Evolutionary conservation across 2,797 vertebrate genomes (phyloP).

Genomic region (Glyptemys insculpta): DNA sequence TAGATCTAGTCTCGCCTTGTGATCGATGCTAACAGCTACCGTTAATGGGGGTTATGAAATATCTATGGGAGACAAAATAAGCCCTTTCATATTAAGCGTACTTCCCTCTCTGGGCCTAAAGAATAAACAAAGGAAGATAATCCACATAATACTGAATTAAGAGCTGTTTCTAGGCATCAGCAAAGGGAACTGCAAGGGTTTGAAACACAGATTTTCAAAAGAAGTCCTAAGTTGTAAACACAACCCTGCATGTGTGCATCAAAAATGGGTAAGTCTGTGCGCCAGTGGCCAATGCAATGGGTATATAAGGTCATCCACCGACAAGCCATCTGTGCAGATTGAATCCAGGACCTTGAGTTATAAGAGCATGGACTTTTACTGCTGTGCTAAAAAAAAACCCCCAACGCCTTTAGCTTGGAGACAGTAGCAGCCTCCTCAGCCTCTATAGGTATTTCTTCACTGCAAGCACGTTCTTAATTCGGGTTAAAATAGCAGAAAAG

Average conservation of each 20-base stretch:
- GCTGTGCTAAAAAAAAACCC: background rate
- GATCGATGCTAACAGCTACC: background rate
- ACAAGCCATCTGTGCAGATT: background rate
- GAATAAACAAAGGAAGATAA: too few relatives aligned
- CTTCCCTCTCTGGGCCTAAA: background rate
- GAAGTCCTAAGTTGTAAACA: background rate
- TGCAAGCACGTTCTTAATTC: too few relatives aligned
- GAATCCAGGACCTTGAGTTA: background rate
- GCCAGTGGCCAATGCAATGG: background rate
- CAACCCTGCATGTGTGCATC: background rate
- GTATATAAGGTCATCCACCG: background rate
- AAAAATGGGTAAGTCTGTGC: background rate
- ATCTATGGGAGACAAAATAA: background rate
- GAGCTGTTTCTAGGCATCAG: background rate
- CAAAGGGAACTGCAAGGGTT: background rate
- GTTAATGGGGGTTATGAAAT: background rate
- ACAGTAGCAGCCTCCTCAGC: too few relatives aligned
- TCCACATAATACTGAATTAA: background rate
- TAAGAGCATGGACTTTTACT: background rate
- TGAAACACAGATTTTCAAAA: background rate
- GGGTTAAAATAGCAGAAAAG: too few relatives aligned
- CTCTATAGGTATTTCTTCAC: too few relatives aligned
- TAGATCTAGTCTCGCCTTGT: background rate
- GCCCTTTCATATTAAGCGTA: background rate
- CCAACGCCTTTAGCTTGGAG: too few relatives aligned